Evolutionary conservation across 1,140 invertebrate species (phyloP).

Genomic region (Lucilia sericata): DNA sequence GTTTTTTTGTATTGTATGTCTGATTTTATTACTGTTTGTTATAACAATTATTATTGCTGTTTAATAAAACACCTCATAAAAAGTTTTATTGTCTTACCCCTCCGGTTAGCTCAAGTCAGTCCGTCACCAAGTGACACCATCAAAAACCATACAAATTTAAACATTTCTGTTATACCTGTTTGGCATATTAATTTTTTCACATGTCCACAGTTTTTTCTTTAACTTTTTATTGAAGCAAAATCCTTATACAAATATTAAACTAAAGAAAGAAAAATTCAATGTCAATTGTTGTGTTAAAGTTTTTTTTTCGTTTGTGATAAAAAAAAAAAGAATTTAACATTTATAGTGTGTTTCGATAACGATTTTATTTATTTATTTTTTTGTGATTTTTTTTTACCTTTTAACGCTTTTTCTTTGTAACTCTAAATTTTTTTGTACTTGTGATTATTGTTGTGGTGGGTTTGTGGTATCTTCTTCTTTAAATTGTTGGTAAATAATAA

Average conservation of each 20-base stretch:
- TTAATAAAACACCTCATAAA: constrained; percentile 39
- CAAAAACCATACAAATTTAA: constrained; percentile 6
- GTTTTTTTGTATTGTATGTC: constrained; percentile 8
- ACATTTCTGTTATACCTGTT: background rate
- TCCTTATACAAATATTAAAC: background rate
- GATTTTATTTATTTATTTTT: background rate
- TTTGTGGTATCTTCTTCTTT: constrained; percentile 35
- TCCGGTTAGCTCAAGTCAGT: background rate
- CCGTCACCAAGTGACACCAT: background rate
- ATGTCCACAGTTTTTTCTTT: background rate
- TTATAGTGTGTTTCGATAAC: background rate
- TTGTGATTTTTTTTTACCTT: background rate
- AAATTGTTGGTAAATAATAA: constrained; percentile 50
- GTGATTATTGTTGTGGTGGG: background rate
- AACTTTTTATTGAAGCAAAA: background rate
- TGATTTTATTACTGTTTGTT: constrained; percentile 12
- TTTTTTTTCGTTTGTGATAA: background rate
- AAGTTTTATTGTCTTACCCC: background rate
- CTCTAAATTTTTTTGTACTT: background rate
- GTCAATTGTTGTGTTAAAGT: constrained; percentile 34
- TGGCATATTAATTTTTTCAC: background rate
- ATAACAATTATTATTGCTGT: constrained; percentile 36
- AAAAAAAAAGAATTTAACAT: background rate
- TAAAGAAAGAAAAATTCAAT: constrained; percentile 28
- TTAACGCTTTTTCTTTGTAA: background rate